phyloP scores from a whole-genome alignment of 92 coral and sea anemone species.

The Parazoanthus swiftii region DNA sequence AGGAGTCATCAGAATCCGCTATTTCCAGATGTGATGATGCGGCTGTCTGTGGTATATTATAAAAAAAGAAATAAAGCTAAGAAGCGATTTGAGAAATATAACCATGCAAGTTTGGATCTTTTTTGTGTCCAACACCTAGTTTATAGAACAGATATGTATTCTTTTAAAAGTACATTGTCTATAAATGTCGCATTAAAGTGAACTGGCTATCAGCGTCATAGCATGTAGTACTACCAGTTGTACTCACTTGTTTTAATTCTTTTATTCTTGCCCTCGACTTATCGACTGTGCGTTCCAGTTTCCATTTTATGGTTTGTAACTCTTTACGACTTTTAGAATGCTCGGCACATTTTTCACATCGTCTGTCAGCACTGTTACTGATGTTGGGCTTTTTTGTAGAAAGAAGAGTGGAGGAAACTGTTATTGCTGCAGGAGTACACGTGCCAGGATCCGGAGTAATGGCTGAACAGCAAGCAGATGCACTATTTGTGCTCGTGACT shows the following conservation, averaged over 20 bases:
- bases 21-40: too few relatives aligned
- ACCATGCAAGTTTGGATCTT: too few relatives aligned
- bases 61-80: too few relatives aligned
- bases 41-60: too few relatives aligned
- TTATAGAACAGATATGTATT: too few relatives aligned
- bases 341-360: neutral
- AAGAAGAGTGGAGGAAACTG: neutral
- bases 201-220: neutral
- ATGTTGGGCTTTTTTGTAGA: neutral
- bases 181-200: neutral
- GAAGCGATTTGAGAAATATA: neutral
- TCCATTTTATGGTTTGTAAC: neutral
- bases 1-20: too few relatives aligned
- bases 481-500: neutral
- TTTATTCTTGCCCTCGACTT: neutral
- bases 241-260: neutral
- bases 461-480: neutral
- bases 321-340: neutral
- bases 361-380: neutral
- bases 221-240: neutral
- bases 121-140: too few relatives aligned
- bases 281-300: neutral
- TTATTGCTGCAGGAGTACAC: neutral
- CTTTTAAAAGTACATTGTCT: neutral
- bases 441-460: neutral